phyloP scores from a whole-genome alignment of 2,888 invertebrate genomes.

The Cylindroiulus punctatus region DNA sequence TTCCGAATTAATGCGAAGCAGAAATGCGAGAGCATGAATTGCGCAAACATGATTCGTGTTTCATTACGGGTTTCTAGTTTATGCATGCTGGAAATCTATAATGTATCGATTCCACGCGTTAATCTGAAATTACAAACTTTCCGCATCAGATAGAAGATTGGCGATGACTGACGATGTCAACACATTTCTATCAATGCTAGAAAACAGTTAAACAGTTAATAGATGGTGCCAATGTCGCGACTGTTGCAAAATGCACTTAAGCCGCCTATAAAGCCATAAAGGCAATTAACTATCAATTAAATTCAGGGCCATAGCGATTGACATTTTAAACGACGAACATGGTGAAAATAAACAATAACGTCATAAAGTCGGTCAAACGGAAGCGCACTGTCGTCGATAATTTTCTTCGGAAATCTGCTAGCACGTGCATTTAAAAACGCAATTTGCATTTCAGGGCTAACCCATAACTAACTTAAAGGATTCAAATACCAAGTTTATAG shows the following conservation, averaged over 20 bases:
- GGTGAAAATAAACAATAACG: background rate
- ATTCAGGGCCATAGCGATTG: background rate
- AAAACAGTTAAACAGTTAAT: background rate
- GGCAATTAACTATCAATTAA: background rate
- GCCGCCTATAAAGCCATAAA: background rate
- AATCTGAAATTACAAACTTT: background rate
- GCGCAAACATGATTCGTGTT: background rate
- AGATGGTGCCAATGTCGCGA: background rate
- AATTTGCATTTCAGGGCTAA: background rate
- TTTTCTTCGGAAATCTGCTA: background rate
- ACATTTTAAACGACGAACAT: background rate
- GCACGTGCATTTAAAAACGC: background rate
- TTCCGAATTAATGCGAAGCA: background rate
- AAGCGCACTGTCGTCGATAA: background rate
- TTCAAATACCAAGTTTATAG: background rate
- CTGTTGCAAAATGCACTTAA: background rate
- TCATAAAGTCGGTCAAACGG: background rate
- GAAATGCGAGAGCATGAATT: background rate
- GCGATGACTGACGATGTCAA: background rate
- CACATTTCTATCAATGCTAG: background rate
- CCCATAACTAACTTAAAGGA: background rate
- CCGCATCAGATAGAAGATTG: background rate
- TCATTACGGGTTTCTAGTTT: background rate
- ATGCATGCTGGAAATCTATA: background rate
- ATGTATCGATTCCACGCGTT: background rate